Conservation (phyloP, 2,888 invertebrate genomes). For the Coronaproctus castanopsis region DNA sequence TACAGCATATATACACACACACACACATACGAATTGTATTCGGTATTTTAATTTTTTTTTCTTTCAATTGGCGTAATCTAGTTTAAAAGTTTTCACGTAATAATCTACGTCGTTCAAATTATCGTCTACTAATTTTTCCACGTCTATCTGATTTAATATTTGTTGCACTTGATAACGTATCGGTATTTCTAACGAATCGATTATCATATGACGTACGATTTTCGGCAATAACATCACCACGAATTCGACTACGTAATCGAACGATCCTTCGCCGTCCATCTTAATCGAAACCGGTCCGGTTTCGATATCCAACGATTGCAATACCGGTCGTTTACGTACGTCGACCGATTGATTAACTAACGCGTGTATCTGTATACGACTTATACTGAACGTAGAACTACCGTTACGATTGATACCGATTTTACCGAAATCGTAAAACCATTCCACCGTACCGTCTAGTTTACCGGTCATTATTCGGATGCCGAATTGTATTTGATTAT, state of each 20-base stretch:
- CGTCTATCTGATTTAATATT: conserved; percentile 43
- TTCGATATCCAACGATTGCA: conserved; percentile 55
- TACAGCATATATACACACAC: no score
- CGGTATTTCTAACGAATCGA: conserved; percentile 64
- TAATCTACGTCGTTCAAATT: conserved; percentile 34
- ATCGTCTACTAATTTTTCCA: conserved; percentile 49
- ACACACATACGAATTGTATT: no score
- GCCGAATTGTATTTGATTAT: conserved; percentile 43
- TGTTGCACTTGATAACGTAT: conserved; percentile 45
- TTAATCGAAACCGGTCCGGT: conserved; percentile 57
- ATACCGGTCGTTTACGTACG: conserved; percentile 46
- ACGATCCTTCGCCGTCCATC: conserved; percentile 59
- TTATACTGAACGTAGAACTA: conserved; percentile 53
- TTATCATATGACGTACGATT: conserved; percentile 63
- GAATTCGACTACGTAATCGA: conserved; percentile 63
- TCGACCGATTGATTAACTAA: conserved; percentile 55
- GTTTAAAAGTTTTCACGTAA: not conserved
- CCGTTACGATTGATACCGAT: conserved; percentile 36
- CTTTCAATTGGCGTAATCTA: not conserved
- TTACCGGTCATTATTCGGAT: conserved; percentile 60
- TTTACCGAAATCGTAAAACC: conserved; percentile 43
- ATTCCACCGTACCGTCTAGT: conserved; percentile 51
- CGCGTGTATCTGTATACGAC: conserved; percentile 43
- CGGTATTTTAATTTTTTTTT: no score
- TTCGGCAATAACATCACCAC: conserved; percentile 63